Evolutionary conservation across 2,113 vertebrate species (phyloP), one percentile per base, ranked within the genome.

Genomic region (Cisticola juncidis): DNA sequence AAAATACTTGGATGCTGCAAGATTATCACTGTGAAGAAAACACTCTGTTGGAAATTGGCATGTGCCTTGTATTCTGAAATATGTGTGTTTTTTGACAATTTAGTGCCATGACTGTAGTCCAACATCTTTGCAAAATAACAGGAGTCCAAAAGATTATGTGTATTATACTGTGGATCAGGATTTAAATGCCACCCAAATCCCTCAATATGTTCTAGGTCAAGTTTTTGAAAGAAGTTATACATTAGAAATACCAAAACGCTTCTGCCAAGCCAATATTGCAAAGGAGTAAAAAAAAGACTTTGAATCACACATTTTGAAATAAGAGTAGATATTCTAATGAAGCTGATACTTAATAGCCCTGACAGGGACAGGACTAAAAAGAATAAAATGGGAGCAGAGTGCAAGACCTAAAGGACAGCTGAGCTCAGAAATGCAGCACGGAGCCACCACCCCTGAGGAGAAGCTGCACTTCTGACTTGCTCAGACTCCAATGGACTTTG

Each of bases 171-270:
- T 12, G 31, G 28, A 69, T n/a, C 6, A 16, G 6, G 28, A 48
- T 61, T 80, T 81, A 69, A 90, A 93, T 16, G 20, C 6, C 40
- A 76, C 10, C 4, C 73, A 33, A 91, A 57, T 22, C 7, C 20
- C 44, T 84, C 64, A 28, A 1, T 8, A 42, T 22, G 18, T 29
- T 58, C 23, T 21, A 56, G 61, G 7, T 45, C 23, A 10, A 73
- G 24, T 70, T 89, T 77, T 31, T 50, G 25, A 54, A 26, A 57
- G 14, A 73, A 84, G 14, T 66, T 36, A 44, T 22, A 1, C 1
- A 38, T 31, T 21, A 35, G 3, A 87, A 86, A 4, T 4, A 83
- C 25, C 26, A 70, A 45, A 77, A 65, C 0, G 0, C 6, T 80
- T 64, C 42, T 54, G 31, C 17, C 42, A 68, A 58, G 64, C 26